Evolutionary conservation across 2,888 invertebrate species (phyloP), one percentile per base, ranked within the genome.

Genomic region (Monoplex corrugatus): DNA sequence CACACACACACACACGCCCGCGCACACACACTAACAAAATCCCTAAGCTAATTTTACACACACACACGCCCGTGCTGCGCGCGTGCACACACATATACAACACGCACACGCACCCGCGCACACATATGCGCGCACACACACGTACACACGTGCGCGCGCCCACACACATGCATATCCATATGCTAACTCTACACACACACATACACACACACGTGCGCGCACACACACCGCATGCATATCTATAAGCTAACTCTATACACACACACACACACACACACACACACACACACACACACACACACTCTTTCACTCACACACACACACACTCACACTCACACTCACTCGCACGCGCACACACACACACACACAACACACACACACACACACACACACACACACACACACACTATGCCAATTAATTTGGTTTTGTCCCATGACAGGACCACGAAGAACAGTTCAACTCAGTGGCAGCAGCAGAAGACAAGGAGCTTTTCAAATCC

Each of bases 401-500:
- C 68, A 8, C 68, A 23, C n/a, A 2, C 10, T n/a, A n/a, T n/a
- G n/a, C n/a, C n/a, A n/a, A n/a, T n/a, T n/a, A n/a, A n/a, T n/a
- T n/a, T n/a, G 50, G 10, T 50, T 19, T 68, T 68, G 68, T 28
- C 28, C 6, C 8, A 28, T 2, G 19, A 38, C 86, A 90, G 87
- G 93, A 94, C 44, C 92, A 93, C 32, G 94, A 94, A 45, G 92
- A 91, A 13, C 92, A 93, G 72, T 94, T 93, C 89, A 91, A 92
- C 13, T 75, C 90, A 19, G 86, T 91, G n/a, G 93, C 94, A 0
- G 91, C 93, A 8, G 92, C 92, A n/a, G 92, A 92, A 45, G 94
- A 95, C 84, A 93, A 92, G 57, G 94, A 94, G 88, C 90, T 94
- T 10, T 95, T 94, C 89, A 91, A 93, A 3, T 91, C 93, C 0